Percentiles rank a stretch among this genome's conserved stretches.
Evolutionary conservation across 2,113 vertebrate genomes (phyloP).

Genomic region (Solea solea): DNA sequence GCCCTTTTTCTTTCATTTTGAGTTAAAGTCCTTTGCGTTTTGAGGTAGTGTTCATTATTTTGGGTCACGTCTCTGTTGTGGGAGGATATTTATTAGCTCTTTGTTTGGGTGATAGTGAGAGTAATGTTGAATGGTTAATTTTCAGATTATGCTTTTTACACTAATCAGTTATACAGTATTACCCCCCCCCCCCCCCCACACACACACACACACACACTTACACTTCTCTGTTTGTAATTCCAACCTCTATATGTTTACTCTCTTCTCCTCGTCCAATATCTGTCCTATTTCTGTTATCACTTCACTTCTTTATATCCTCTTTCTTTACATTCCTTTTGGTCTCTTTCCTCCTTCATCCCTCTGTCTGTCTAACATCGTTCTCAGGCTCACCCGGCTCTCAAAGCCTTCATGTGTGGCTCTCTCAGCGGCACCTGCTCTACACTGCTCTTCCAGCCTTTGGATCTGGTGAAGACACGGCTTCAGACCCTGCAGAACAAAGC

Average conservation of each 20-base stretch:
- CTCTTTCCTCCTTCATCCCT: slow-evolving; percentile 2
- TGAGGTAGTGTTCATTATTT: not conserved
- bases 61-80: not conserved
- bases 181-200: too few relatives aligned
- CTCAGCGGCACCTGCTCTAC: slow-evolving; percentile 96
- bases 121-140: not conserved
- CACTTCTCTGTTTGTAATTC: not conserved
- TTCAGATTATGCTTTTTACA: slow-evolving; percentile 6
- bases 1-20: not conserved
- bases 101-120: too few relatives aligned
- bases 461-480: slow-evolving; percentile 94
- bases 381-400: slow-evolving; percentile 92
- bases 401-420: slow-evolving; percentile 96
- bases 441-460: slow-evolving; percentile 95
- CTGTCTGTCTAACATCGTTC: not conserved
- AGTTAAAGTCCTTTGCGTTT: not conserved
- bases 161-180: too few relatives aligned
- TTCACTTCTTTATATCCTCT: not conserved
- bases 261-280: not conserved
- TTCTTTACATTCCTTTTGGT: not conserved
- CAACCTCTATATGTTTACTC: not conserved
- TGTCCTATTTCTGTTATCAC: not conserved
- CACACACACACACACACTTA: too few relatives aligned
- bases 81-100: not conserved
- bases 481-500: slow-evolving; percentile 87